Percentiles rank a stretch among this genome's conserved stretches.
These are phyloP conservation scores for Aplocera efformata DNA, from an alignment of 2,888 invertebrate genomes.

Conservation along the genomic window DNA sequence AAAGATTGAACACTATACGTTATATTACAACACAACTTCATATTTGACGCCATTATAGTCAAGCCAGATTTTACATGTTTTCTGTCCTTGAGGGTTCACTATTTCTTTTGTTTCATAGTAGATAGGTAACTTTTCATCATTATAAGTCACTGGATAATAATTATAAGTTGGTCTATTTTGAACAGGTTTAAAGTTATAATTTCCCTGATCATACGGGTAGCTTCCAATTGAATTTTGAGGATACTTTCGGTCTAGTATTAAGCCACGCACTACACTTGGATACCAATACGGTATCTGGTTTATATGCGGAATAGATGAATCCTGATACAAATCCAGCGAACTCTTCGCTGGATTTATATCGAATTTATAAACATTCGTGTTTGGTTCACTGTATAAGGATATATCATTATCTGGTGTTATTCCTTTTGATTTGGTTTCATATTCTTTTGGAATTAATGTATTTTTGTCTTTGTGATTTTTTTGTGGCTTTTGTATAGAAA, in stretches of 20 bases:
- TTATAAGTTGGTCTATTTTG: conserved; percentile 20
- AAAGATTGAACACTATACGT: background rate
- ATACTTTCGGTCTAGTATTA: conserved; percentile 14
- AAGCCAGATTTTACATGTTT: conserved; percentile 58
- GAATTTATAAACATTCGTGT: conserved; percentile 15
- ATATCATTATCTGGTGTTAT: conserved; percentile 14
- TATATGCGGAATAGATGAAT: conserved; percentile 4
- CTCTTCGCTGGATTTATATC: conserved; percentile 10
- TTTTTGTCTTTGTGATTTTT: conserved; percentile 1
- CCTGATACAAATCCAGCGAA: conserved; percentile 12
- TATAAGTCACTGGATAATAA: conserved; percentile 21
- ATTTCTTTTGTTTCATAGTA: conserved; percentile 46
- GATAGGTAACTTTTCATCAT: conserved; percentile 27
- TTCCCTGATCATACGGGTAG: conserved; percentile 18
- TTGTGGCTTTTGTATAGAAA: conserved; percentile 1
- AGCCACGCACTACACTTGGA: conserved; percentile 17
- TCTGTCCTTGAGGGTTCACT: conserved; percentile 37
- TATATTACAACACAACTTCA: conserved; percentile 47
- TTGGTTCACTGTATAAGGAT: conserved; percentile 6
- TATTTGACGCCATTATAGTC: conserved; percentile 59
- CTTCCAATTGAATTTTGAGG: background rate
- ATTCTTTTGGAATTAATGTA: conserved; percentile 18
- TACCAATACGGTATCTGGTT: conserved; percentile 22
- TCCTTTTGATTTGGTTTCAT: conserved; percentile 19
- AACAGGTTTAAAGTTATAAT: conserved; percentile 18